phyloP scores from a whole-genome alignment of 2,113 vertebrate species.

The Henicopernis longicauda region DNA sequence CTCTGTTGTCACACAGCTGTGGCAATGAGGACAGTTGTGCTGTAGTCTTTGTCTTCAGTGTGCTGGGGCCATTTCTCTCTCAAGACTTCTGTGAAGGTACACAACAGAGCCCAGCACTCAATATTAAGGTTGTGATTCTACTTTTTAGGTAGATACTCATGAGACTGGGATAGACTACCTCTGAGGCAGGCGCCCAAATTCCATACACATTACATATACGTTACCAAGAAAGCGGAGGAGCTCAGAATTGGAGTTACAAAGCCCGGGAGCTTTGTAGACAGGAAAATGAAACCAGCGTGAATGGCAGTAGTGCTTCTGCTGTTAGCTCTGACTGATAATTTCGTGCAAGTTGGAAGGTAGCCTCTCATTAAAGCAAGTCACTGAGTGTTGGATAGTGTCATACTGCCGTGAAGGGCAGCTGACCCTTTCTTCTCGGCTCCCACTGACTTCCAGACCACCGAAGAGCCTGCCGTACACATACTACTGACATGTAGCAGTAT shows the following conservation, averaged over 20 bases:
- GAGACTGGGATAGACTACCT: background rate
- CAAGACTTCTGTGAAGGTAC: background rate
- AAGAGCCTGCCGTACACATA: background rate
- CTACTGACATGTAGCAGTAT: background rate
- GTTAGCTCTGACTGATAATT: background rate
- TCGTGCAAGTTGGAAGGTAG: background rate
- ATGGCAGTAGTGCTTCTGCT: background rate
- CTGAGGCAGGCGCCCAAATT: fast-evolving
- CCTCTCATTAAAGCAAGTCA: background rate
- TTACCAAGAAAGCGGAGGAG: background rate
- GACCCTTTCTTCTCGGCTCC: background rate
- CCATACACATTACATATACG: background rate
- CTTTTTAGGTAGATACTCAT: background rate
- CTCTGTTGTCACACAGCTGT: background rate
- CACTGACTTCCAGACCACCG: background rate
- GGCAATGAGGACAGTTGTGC: fast-evolving
- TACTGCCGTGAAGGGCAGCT: background rate
- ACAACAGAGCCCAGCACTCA: background rate
- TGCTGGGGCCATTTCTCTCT: background rate
- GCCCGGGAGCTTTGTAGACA: background rate
- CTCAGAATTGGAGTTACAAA: background rate
- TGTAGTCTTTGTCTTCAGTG: background rate
- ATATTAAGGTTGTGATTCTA: background rate
- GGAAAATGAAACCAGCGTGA: background rate
- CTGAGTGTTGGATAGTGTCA: background rate